Conservation (phyloP, 2,113 vertebrate genomes). For the Menidia beryllina region DNA sequence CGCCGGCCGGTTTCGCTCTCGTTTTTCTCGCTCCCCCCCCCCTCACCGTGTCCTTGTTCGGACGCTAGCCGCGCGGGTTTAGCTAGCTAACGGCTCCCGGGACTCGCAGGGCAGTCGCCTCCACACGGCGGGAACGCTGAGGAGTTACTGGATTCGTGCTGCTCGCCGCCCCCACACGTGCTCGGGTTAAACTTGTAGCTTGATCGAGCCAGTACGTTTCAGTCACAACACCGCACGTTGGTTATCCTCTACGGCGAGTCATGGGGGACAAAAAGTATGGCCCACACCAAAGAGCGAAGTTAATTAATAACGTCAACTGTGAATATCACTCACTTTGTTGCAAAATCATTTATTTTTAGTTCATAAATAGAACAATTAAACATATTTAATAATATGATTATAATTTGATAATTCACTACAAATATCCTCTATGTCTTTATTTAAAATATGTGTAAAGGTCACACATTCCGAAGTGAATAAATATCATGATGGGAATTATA, state of each 20-base stretch:
- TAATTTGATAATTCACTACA: too few species aligned
- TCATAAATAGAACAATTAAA: neutral
- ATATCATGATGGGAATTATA: too few species aligned
- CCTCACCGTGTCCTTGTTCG: neutral
- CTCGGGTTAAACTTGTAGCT: neutral
- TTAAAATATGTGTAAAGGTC: too few species aligned
- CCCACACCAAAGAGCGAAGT: neutral
- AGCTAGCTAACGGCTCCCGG: fast-evolving
- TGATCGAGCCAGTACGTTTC: neutral
- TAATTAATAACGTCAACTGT: too few species aligned
- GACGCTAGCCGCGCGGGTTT: neutral
- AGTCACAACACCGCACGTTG: slow-evolving; percentile 43
- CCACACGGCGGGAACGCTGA: neutral
- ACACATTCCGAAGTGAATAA: too few species aligned
- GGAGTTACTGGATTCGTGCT: neutral
- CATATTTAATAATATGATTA: too few species aligned
- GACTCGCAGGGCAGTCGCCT: neutral
- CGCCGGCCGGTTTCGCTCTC: neutral
- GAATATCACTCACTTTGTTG: too few species aligned
- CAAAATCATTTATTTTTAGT: neutral
- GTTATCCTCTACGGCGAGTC: slow-evolving; percentile 17
- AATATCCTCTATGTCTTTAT: too few species aligned
- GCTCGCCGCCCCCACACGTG: neutral
- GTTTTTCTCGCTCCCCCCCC: slow-evolving; percentile 1
- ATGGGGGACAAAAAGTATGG: slow-evolving; percentile 39